Conservation (phyloP, 2,113 vertebrate genomes). For the Psophia crepitans region DNA sequence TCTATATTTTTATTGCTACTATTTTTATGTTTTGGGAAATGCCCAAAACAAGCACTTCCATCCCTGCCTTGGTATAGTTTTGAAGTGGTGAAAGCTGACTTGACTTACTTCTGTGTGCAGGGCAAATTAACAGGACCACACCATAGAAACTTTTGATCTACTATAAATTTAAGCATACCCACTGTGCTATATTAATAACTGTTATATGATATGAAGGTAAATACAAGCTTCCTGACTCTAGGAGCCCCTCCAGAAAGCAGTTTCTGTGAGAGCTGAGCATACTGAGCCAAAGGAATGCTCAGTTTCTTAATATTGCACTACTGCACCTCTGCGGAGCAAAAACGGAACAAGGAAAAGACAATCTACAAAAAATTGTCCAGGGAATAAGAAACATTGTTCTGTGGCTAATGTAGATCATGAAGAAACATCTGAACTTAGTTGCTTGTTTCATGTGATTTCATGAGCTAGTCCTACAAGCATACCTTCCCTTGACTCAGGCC, state of each 20-base stretch:
- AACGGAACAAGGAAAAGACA: not conserved
- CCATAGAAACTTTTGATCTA: not conserved
- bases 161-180: not conserved
- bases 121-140: not conserved
- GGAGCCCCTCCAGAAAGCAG: not conserved
- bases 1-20: not conserved
- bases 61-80: not conserved
- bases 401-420: not conserved
- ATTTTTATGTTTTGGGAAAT: slow-evolving; percentile 2
- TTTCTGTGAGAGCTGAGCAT: not conserved
- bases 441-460: not conserved
- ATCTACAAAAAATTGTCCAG: not conserved
- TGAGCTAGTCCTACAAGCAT: not conserved
- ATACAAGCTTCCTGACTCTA: not conserved
- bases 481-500: not conserved
- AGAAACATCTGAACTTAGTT: not conserved
- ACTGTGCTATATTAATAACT: not conserved
- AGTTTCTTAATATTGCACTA: not conserved
- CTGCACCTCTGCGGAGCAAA: not conserved
- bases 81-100: not conserved
- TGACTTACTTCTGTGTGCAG: not conserved
- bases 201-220: not conserved
- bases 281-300: not conserved
- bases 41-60: not conserved
- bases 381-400: not conserved